A percentile compares a stretch with the other conserved stretches of the same genome.
Evolutionary conservation across 2,888 invertebrate species (phyloP).

Genomic region (Synergus umbraculus): DNA sequence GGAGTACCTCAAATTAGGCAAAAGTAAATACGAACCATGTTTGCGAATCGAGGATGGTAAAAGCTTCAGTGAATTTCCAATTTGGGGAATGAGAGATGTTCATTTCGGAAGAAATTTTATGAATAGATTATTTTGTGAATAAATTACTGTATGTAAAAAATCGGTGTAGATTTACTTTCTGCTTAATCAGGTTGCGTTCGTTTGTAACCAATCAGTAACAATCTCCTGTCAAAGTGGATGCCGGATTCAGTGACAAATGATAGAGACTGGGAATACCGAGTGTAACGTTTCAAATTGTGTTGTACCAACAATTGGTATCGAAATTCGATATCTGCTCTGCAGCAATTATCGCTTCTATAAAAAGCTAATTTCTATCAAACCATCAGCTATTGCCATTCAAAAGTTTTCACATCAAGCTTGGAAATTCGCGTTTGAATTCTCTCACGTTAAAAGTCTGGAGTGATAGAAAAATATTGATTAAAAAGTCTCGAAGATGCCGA

Average conservation of each 20-base stretch:
- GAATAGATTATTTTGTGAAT: neutral
- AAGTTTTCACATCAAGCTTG: too few relatives aligned
- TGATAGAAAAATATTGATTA: neutral
- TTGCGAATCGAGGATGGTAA: slow-evolving; percentile 5
- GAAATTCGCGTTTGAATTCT: too few relatives aligned
- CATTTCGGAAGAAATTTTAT: neutral
- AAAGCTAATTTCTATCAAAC: too few relatives aligned
- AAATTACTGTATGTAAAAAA: neutral
- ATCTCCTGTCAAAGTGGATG: slow-evolving; percentile 52
- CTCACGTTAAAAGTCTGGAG: too few relatives aligned
- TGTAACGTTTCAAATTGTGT: slow-evolving; percentile 34
- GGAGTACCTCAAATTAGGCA: neutral
- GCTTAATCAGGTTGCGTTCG: slow-evolving; percentile 51
- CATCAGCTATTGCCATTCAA: too few relatives aligned
- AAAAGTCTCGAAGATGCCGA: neutral
- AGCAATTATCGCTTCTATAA: neutral
- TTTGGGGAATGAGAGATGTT: neutral
- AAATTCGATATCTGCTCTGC: slow-evolving; percentile 14
- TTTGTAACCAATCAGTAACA: slow-evolving; percentile 51
- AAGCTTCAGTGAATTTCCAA: slow-evolving; percentile 1
- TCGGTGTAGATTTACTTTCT: slow-evolving; percentile 42
- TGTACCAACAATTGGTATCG: slow-evolving; percentile 9
- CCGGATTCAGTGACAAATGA: slow-evolving; percentile 57
- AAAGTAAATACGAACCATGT: slow-evolving; percentile 18
- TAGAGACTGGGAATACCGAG: slow-evolving; percentile 43